A percentile compares a stretch with the other conserved stretches of the same genome.
These are phyloP conservation scores for Bilobella aurantiaca DNA, from an alignment of 1,140 invertebrate species.

Conservation along the genomic window DNA sequence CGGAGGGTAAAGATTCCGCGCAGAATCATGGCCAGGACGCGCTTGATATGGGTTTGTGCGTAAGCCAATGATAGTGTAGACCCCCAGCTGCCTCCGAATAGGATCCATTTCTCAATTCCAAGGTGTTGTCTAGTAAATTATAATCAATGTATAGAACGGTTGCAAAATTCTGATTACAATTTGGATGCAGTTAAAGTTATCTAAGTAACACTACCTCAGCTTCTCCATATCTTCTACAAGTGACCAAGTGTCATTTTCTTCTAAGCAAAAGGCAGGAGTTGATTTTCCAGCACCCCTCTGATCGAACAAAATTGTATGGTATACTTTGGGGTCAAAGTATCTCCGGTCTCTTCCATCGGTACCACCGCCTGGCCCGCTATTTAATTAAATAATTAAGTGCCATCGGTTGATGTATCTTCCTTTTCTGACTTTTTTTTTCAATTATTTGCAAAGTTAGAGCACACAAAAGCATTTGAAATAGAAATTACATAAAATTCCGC, in stretches of 20 bases:
- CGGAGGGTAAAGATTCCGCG: constrained; percentile 40
- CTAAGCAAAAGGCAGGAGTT: constrained; percentile 38
- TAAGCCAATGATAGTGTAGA: constrained; percentile 40
- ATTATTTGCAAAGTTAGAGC: not conserved
- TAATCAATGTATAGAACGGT: not conserved
- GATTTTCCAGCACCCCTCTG: constrained; percentile 41
- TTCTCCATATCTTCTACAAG: constrained; percentile 41
- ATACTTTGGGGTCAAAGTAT: constrained; percentile 40
- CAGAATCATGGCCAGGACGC: constrained; percentile 39
- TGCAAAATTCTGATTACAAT: not conserved
- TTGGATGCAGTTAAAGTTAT: not conserved
- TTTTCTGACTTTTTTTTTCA: too few relatives aligned
- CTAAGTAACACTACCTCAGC: constrained; percentile 28
- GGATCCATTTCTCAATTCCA: constrained; percentile 39
- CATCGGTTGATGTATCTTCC: not conserved
- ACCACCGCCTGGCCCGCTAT: constrained; percentile 41
- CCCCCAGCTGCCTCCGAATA: constrained; percentile 42
- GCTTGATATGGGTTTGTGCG: constrained; percentile 38
- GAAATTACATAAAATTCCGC: too few relatives aligned
- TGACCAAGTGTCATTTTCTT: constrained; percentile 42
- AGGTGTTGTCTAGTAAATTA: constrained; percentile 33
- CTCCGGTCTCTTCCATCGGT: constrained; percentile 36
- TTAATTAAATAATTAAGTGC: constrained; percentile 35
- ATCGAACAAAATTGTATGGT: constrained; percentile 40
- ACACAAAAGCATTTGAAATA: not conserved